Evolutionary conservation across 2,113 vertebrate species (phyloP).

Genomic region (Corythoichthys haematopterus): DNA sequence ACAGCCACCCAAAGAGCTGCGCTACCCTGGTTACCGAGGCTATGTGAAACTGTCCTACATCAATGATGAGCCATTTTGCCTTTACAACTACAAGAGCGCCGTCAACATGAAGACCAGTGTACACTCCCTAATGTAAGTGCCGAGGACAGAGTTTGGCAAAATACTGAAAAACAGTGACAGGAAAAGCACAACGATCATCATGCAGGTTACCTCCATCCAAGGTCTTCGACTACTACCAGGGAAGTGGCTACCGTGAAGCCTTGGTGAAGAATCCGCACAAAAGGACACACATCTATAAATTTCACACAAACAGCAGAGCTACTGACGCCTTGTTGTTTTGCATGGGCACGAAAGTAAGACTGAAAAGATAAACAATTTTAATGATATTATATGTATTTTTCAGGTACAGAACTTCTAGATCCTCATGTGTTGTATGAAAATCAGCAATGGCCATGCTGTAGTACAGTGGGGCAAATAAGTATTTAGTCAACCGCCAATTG

Average conservation of each 20-base stretch:
- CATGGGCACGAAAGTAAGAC: conserved; percentile 73
- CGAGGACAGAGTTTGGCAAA: not conserved
- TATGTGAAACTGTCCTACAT: conserved; percentile 81
- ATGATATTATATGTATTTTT: no score
- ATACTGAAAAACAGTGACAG: not conserved
- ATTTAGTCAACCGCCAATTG: no score
- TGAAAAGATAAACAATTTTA: not conserved
- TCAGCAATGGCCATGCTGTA: no score
- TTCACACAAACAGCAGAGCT: conserved; percentile 73
- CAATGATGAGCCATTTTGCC: conserved; percentile 76
- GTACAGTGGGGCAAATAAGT: no score
- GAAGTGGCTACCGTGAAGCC: conserved; percentile 79
- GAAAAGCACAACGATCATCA: not conserved
- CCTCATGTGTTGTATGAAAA: no score
- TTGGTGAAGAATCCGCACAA: conserved; percentile 12
- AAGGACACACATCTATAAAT: conserved; percentile 52
- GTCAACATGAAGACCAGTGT: conserved; percentile 74
- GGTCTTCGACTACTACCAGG: conserved; percentile 76
- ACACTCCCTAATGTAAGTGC: conserved; percentile 73
- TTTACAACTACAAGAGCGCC: conserved; percentile 80
- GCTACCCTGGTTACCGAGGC: conserved; percentile 73
- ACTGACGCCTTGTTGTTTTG: conserved; percentile 80
- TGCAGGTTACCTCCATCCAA: conserved; percentile 25
- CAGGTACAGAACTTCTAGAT: no score
- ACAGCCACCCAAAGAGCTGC: conserved; percentile 75